A percentile compares a stretch with the other conserved stretches of the same genome.
Evolutionary conservation across 2,888 invertebrate genomes (phyloP).

Genomic region (Hemicrepidius hirtus): DNA sequence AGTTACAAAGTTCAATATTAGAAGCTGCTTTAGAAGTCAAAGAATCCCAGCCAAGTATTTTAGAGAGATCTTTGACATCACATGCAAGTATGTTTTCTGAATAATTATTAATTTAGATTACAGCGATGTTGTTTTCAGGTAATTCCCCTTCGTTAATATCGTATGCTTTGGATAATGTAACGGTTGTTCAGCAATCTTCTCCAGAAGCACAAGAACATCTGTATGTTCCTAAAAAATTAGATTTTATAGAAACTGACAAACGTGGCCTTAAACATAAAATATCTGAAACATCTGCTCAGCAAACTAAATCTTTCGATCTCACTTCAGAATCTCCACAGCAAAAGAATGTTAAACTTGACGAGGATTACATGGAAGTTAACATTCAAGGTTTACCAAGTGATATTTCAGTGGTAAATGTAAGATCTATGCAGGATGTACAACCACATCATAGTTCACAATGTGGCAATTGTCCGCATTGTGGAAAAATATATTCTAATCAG

Average conservation of each 20-base stretch:
- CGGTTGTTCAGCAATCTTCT: slow-evolving; percentile 50
- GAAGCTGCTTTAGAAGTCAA: slow-evolving; percentile 68
- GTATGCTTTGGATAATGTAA: slow-evolving; percentile 57
- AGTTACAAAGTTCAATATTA: slow-evolving; percentile 66
- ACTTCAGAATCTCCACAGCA: slow-evolving; percentile 16
- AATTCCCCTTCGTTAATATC: slow-evolving; percentile 61
- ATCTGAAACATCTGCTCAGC: slow-evolving; percentile 10
- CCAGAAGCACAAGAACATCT: slow-evolving; percentile 63
- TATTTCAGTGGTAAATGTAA: slow-evolving; percentile 36
- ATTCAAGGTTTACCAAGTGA: slow-evolving; percentile 35
- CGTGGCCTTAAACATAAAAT: slow-evolving; percentile 42
- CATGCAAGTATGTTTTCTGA: slow-evolving; percentile 55
- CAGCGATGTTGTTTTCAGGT: slow-evolving; percentile 48
- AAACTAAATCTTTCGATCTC: slow-evolving; percentile 30
- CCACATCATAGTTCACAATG: slow-evolving; percentile 72
- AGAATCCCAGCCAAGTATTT: slow-evolving; percentile 67
- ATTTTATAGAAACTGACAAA: slow-evolving; percentile 61
- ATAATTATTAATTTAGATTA: neutral
- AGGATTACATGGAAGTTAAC: slow-evolving; percentile 35
- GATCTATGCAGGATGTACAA: slow-evolving; percentile 49
- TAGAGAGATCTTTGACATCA: slow-evolving; percentile 68
- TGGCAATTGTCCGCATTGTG: slow-evolving; percentile 81
- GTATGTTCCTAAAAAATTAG: slow-evolving; percentile 63
- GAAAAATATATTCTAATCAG: slow-evolving; percentile 81
- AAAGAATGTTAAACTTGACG: slow-evolving; percentile 38